phyloP scores from a whole-genome alignment of 2,113 vertebrate genomes.

The Suricata suricatta region DNA sequence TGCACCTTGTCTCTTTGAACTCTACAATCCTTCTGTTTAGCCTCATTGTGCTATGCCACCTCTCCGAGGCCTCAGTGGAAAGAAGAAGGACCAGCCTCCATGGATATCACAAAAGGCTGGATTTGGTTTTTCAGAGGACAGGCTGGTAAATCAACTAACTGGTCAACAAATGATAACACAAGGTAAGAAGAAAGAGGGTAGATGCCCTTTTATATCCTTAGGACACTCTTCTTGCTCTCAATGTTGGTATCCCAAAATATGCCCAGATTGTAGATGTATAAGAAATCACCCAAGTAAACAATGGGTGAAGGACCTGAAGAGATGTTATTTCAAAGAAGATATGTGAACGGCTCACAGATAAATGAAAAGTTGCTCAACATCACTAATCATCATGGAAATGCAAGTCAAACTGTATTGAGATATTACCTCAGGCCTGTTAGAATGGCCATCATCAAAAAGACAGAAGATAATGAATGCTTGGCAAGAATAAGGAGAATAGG shows the following conservation, averaged over 20 bases:
- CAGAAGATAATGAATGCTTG: background rate
- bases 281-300: background rate
- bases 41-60: fast-evolving
- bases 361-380: background rate
- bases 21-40: background rate
- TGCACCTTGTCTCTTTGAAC: background rate
- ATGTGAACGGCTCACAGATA: background rate
- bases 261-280: background rate
- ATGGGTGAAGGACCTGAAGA: background rate
- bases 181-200: background rate
- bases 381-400: background rate
- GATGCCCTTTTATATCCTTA: background rate
- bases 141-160: background rate
- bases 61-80: background rate
- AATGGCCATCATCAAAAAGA: background rate
- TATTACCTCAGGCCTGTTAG: background rate
- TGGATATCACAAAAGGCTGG: background rate
- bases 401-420: background rate
- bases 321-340: background rate
- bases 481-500: background rate
- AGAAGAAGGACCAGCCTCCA: background rate
- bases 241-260: background rate
- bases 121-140: constrained; percentile 17
- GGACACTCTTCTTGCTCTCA: background rate
- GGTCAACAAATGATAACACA: background rate